These are phyloP conservation scores for Nasua narica DNA, from an alignment of 2,797 vertebrate species.

Conservation along the genomic window DNA sequence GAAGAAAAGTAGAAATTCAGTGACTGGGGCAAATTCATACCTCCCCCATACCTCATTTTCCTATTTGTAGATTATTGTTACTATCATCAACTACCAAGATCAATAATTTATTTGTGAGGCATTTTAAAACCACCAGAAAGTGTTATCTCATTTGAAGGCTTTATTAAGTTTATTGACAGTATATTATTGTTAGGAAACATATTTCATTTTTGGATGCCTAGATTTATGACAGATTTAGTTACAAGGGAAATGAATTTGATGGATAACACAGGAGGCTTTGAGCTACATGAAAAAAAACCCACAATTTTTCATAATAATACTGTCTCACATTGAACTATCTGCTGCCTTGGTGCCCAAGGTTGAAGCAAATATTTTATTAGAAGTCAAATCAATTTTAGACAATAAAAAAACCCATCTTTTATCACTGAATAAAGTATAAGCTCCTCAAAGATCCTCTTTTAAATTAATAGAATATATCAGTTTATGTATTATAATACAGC, in stretches of 20 bases:
- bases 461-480: conserved; percentile 65
- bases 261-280: conserved; percentile 27
- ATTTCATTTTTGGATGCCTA: conserved; percentile 59
- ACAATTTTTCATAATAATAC: conserved; percentile 40
- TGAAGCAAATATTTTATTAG: conserved; percentile 63
- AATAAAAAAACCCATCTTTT: conserved; percentile 52
- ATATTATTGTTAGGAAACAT: conserved; percentile 54
- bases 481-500: conserved; percentile 41
- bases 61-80: neutral
- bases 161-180: conserved; percentile 67
- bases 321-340: conserved; percentile 33
- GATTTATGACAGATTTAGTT: conserved; percentile 68
- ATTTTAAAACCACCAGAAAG: neutral
- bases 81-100: neutral
- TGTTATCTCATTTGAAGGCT: conserved; percentile 24
- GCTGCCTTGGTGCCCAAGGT: neutral
- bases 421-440: conserved; percentile 56
- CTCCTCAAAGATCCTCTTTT: conserved; percentile 41
- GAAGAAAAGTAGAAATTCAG: neutral
- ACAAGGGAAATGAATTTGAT: conserved; percentile 66
- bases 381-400: conserved; percentile 67
- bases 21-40: neutral
- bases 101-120: neutral
- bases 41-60: neutral
- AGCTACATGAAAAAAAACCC: conserved; percentile 28